Evolutionary conservation across 2,797 vertebrate species (phyloP).

Genomic region (Neopelma chrysocephalum): DNA sequence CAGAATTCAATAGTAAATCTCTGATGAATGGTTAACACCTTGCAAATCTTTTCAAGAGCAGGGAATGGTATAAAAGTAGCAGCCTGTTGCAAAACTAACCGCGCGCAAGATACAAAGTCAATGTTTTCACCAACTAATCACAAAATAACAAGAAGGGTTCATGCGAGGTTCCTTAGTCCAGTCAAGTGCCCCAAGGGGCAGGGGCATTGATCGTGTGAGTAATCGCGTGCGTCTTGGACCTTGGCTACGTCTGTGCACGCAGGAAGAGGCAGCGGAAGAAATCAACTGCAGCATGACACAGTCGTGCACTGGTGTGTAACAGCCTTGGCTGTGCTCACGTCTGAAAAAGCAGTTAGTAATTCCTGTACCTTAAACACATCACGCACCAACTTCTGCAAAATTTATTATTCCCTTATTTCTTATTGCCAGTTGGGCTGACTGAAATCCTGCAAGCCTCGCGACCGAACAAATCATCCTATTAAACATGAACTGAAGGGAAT

Average conservation of each 20-base stretch:
- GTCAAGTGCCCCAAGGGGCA: not conserved
- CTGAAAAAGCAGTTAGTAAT: not conserved
- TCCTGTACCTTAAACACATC: not conserved
- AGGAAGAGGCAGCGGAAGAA: not conserved
- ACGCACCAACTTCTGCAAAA: not conserved
- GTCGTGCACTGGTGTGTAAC: not conserved
- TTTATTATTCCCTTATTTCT: not conserved
- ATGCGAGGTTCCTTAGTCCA: not conserved
- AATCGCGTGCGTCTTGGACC: rapidly evolving
- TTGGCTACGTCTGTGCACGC: rapidly evolving
- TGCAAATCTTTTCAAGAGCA: constrained; percentile 30
- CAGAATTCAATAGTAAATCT: constrained; percentile 12
- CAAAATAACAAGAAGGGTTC: not conserved
- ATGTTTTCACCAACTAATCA: not conserved
- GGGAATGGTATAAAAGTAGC: not conserved
- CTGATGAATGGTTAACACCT: constrained; percentile 35
- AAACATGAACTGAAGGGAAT: not conserved
- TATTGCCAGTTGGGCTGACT: not conserved
- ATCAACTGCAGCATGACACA: not conserved
- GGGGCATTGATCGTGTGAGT: not conserved
- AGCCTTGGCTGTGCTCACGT: not conserved
- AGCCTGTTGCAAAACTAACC: not conserved
- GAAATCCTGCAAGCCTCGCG: not conserved
- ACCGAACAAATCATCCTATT: constrained; percentile 5
- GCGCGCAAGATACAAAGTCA: not conserved